A percentile compares a stretch with the other conserved stretches of the same genome.
Evolutionary conservation across 2,888 invertebrate genomes (phyloP).

Genomic region (Microplitis deprimator): DNA sequence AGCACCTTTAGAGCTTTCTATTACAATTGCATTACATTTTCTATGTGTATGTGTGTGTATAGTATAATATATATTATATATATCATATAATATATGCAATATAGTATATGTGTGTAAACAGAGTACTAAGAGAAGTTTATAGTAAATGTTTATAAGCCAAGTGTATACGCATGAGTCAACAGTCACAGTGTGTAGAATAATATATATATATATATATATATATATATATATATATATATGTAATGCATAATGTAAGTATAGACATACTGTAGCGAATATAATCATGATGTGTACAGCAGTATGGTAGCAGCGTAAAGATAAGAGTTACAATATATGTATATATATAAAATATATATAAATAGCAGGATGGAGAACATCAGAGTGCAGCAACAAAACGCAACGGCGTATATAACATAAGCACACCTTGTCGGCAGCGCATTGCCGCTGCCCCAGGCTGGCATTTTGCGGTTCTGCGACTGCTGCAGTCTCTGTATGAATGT

Average conservation of each 20-base stretch:
- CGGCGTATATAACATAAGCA: slow-evolving; percentile 13
- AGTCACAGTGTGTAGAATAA: not conserved
- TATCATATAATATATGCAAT: not conserved
- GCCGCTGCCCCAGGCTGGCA: slow-evolving; percentile 40
- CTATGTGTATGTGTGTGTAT: not conserved
- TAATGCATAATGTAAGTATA: not conserved
- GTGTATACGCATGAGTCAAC: slow-evolving; percentile 24
- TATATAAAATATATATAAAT: not conserved
- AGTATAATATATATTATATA: not conserved
- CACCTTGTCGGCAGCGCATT: slow-evolving; percentile 34
- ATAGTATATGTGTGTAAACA: not conserved
- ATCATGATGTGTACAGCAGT: too few species aligned
- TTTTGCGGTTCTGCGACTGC: slow-evolving; percentile 47
- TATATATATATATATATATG: not conserved
- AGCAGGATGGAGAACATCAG: not conserved
- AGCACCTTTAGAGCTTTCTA: not conserved
- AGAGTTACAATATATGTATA: not conserved
- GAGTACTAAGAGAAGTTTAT: slow-evolving; percentile 5
- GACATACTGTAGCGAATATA: too few species aligned
- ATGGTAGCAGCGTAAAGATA: too few species aligned
- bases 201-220: not conserved
- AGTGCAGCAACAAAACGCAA: slow-evolving; percentile 17
- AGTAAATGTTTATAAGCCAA: slow-evolving; percentile 17
- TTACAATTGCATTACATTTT: not conserved
- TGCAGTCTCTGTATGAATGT: slow-evolving; percentile 44